Percentiles rank a stretch among this genome's conserved stretches.
Evolutionary conservation across 2,888 invertebrate species (phyloP).

Genomic region (Belgica antarctica): DNA sequence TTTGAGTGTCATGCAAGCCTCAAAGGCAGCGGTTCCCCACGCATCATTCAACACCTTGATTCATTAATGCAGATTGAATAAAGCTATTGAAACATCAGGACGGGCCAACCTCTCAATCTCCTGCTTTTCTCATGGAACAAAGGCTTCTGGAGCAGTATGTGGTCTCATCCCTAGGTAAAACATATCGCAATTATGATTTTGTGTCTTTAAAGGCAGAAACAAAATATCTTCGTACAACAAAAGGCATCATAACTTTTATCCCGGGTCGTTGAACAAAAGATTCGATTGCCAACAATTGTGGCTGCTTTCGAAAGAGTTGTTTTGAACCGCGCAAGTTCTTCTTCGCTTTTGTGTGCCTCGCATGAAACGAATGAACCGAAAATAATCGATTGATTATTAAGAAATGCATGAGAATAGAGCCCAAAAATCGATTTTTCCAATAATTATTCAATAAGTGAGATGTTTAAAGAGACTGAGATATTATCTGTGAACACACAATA

Average conservation of each 20-base stretch:
- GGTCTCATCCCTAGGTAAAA: not conserved
- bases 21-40: not conserved
- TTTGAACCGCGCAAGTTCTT: not conserved
- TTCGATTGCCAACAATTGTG: not conserved
- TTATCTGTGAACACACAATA: too few relatives aligned
- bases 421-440: constrained; percentile 23
- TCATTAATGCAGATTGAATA: not conserved
- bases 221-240: constrained; percentile 16
- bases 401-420: constrained; percentile 26
- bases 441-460: constrained; percentile 37
- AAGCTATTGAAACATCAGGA: not conserved
- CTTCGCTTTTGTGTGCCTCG: not conserved
- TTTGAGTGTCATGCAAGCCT: not conserved
- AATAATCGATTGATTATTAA: constrained; percentile 35
- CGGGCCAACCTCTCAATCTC: not conserved
- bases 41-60: not conserved
- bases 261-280: not conserved
- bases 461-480: not conserved
- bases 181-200: not conserved
- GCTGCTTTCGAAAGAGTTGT: not conserved
- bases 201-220: not conserved
- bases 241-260: constrained; percentile 17
- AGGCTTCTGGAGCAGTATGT: constrained; percentile 5
- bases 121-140: not conserved
- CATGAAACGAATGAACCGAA: constrained; percentile 12